Evolutionary conservation across 2,797 vertebrate genomes (phyloP).

Genomic region (Huso huso): DNA sequence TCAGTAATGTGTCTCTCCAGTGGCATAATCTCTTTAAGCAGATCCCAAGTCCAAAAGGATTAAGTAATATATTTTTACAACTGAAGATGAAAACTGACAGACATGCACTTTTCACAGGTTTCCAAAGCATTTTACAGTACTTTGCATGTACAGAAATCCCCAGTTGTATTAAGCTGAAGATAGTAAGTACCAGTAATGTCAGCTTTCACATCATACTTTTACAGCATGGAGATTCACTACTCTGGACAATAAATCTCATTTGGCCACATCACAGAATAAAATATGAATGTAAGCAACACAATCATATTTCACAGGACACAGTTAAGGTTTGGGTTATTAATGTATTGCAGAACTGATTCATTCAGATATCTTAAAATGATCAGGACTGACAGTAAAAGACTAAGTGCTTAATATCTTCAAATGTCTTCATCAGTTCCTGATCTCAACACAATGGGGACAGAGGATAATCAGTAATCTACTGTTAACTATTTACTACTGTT

Average conservation of each 20-base stretch:
- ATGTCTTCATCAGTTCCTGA: too few relatives aligned
- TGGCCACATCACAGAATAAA: conserved; percentile 14
- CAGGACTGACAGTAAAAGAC: conserved; percentile 20
- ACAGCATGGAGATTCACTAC: neutral
- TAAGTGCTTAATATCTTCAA: too few relatives aligned
- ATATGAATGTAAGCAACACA: conserved; percentile 26
- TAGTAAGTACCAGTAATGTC: too few relatives aligned
- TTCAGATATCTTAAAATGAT: conserved; percentile 24
- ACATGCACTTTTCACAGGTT: neutral
- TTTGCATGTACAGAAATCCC: too few relatives aligned
- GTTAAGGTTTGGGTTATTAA: too few relatives aligned
- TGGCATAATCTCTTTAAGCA: neutral
- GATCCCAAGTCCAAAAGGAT: neutral
- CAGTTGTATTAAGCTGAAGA: too few relatives aligned
- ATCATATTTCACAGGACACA: conserved; percentile 2
- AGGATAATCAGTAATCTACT: too few relatives aligned
- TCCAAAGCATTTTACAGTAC: neutral
- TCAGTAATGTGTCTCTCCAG: too few relatives aligned
- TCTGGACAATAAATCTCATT: conserved; percentile 16
- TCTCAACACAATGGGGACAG: too few relatives aligned
- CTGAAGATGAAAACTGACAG: neutral
- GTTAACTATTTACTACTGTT: too few relatives aligned
- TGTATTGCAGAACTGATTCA: conserved; percentile 26
- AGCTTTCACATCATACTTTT: too few relatives aligned
- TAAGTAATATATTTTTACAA: neutral